Base-by-base conservation (phyloP, 2,113 vertebrate genomes). In the Tychaedon coryphoeus region DNA sequence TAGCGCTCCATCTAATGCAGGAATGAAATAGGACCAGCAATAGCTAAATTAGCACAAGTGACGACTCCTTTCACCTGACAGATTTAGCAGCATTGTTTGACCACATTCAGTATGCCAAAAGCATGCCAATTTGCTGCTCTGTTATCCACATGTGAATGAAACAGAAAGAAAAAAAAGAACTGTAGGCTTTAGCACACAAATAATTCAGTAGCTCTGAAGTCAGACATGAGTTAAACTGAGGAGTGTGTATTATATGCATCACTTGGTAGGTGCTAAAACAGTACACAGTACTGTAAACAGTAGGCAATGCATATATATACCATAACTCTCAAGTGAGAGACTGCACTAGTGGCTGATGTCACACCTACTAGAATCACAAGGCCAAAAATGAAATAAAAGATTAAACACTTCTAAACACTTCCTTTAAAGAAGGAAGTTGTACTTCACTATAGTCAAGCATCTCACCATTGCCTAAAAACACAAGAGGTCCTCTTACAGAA, bases 71-170 rank as follows among this genome's bases (percentile, higher is more conserved):
- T 86, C 6, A 12, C 50, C 54, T 36, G 29, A 69, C 51, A 67
- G 88, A 92, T 83, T 88, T 73, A 75, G 78, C 66, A 72, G 75
- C 43, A 88, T 77, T 94, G 60, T 92, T 58, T 86, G 51, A 66
- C 45, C 36, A 79, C 47, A 47, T 70, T 73, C 56, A 83, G 54
- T 38, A 82, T 0, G 3, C 66, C 19, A 90, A 36, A 67, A 85
- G 48, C 24, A 60, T 15, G 38, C 45, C 79, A 77, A 23, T 58
- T 84, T 0, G 0, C 60, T 62, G n/a, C 45, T 66, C 74, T 61
- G 60, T 57, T 76, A 65, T 5, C 23, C 26, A 58, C 7, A 65
- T 17, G 42, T 45, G 51, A 90, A 73, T 50, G 58, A 82, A 72
- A 86, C 43, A 9, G 3, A 10, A 6, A 40, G n/a, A 67, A 90